Evolutionary conservation across 30 jellyfish, hydroid and myxozoan genomes (phyloP).

Genomic region (Nemopilema nomurai): DNA sequence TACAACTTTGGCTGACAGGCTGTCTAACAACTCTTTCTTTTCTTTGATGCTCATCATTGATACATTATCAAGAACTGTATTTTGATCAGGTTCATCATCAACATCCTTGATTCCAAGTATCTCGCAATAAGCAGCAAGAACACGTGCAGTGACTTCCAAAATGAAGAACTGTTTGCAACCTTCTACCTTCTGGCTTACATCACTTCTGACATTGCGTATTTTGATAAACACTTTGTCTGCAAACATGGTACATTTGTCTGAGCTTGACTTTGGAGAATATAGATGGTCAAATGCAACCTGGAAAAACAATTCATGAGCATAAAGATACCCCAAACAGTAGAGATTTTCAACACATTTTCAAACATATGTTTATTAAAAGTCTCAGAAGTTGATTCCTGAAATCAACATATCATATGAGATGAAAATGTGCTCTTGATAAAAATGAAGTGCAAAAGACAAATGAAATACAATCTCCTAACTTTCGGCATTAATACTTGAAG

Average conservation of each 20-base stretch:
- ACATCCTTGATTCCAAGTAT: constrained; percentile 21
- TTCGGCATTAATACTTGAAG: background rate
- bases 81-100: constrained; percentile 19
- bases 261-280: constrained; percentile 2
- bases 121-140: constrained; percentile 34
- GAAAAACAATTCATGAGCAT: background rate
- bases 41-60: background rate
- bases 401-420: background rate
- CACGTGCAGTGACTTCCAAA: constrained; percentile 24
- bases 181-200: constrained; percentile 9
- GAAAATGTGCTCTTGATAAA: constrained; percentile 11
- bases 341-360: background rate
- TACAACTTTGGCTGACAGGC: constrained; percentile 29
- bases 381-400: constrained; percentile 18
- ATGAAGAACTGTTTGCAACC: constrained; percentile 11
- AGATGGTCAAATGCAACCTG: constrained; percentile 9
- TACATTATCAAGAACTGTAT: background rate
- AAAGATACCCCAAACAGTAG: background rate
- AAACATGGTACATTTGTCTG: constrained; percentile 29
- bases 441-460: background rate
- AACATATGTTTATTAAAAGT: constrained; percentile 14
- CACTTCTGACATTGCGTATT: constrained; percentile 6
- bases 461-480: background rate
- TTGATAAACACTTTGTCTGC: constrained; percentile 28
- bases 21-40: background rate